phyloP scores from a whole-genome alignment of 2,888 invertebrate genomes.

The Lochmaea crataegi region DNA sequence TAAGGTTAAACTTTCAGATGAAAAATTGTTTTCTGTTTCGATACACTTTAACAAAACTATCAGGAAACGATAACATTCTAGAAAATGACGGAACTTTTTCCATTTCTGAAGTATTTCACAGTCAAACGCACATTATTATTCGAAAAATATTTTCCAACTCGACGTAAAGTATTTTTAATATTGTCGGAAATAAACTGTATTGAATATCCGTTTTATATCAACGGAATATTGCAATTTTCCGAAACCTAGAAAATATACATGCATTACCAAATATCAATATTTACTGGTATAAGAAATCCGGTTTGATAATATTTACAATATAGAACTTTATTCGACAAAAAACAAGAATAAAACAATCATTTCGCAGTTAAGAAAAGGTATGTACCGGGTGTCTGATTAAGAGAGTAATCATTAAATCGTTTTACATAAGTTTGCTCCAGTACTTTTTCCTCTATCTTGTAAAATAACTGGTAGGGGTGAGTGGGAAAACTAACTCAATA shows the following conservation, averaged over 20 bases:
- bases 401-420: no score
- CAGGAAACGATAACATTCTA: neutral
- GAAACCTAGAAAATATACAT: neutral
- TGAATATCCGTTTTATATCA: neutral
- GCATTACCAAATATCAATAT: neutral
- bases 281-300: neutral
- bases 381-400: no score
- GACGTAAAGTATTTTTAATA: constrained; percentile 5
- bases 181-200: constrained; percentile 2
- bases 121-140: constrained; percentile 12
- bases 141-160: constrained; percentile 6
- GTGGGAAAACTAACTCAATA: no score
- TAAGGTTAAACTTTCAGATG: neutral
- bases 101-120: constrained; percentile 9
- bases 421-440: no score
- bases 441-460: no score
- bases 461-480: no score
- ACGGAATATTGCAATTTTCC: neutral
- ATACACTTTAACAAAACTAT: neutral
- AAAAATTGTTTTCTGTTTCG: neutral
- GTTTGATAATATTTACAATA: no score
- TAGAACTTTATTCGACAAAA: no score
- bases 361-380: no score
- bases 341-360: no score
- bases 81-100: constrained; percentile 3